Percentiles rank a stretch among this genome's conserved stretches.
These are phyloP conservation scores for Cryptoblepharus egeriae DNA, from an alignment of 2,797 vertebrate species.

Conservation along the genomic window DNA sequence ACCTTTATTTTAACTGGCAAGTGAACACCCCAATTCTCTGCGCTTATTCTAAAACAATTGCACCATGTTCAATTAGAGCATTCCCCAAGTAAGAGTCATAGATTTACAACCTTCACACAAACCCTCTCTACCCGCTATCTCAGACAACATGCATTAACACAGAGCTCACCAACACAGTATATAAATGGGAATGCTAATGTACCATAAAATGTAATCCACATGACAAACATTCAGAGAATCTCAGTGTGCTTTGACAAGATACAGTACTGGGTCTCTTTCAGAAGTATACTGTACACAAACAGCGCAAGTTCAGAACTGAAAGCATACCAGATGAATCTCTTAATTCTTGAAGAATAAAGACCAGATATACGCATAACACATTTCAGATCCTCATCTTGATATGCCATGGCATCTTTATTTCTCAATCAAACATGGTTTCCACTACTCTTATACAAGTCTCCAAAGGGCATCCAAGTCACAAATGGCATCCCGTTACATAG, in stretches of 20 bases:
- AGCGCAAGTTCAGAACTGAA: neutral
- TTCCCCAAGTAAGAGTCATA: neutral
- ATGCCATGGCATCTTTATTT: neutral
- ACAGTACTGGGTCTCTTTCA: neutral
- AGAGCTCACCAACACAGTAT: neutral
- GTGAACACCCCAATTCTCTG: neutral
- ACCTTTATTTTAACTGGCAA: neutral
- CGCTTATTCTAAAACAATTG: neutral
- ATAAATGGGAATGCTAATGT: neutral
- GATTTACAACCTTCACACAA: neutral
- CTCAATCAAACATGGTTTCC: neutral
- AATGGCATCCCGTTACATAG: neutral
- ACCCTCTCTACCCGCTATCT: neutral
- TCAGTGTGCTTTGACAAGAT: neutral
- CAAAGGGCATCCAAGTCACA: neutral
- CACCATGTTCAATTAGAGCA: neutral
- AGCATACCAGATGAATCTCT: neutral
- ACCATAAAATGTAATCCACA: neutral
- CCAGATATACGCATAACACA: neutral
- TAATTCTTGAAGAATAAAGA: neutral
- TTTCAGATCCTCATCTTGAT: neutral
- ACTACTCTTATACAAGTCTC: neutral
- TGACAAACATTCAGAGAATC: neutral
- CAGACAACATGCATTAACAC: neutral
- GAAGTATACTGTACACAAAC: neutral